Conservation (phyloP, 2,797 vertebrate genomes). For the Falco columbarius region DNA sequence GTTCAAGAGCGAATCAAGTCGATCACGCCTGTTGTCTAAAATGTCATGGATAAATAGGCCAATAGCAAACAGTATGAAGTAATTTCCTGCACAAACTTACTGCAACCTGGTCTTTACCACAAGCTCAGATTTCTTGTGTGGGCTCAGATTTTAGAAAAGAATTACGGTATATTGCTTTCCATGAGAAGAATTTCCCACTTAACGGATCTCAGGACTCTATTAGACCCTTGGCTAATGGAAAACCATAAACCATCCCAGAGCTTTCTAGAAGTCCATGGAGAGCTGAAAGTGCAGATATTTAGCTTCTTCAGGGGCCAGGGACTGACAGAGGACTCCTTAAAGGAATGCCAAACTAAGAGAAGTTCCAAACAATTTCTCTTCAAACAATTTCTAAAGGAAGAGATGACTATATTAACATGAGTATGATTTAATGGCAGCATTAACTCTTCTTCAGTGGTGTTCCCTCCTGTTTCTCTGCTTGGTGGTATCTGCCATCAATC, state of each 20-base stretch:
- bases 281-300: slow-evolving; percentile 71
- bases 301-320: slow-evolving; percentile 68
- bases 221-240: slow-evolving; percentile 78
- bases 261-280: slow-evolving; percentile 75
- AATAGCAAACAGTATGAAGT: slow-evolving; percentile 71
- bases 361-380: slow-evolving; percentile 50
- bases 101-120: slow-evolving; percentile 71
- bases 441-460: neutral
- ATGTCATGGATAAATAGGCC: slow-evolving; percentile 57
- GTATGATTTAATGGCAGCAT: slow-evolving; percentile 61
- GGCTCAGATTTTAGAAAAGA: slow-evolving; percentile 73
- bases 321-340: slow-evolving; percentile 74
- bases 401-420: slow-evolving; percentile 49
- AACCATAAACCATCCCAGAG: slow-evolving; percentile 75
- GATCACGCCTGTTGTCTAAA: slow-evolving; percentile 50
- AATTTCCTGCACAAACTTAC: slow-evolving; percentile 74
- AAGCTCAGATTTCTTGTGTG: slow-evolving; percentile 74
- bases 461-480: neutral
- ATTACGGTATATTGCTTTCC: slow-evolving; percentile 76
- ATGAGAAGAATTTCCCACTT: slow-evolving; percentile 77
- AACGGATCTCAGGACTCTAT: slow-evolving; percentile 74
- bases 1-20: neutral
- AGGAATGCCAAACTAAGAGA: slow-evolving; percentile 69
- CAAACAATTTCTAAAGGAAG: slow-evolving; percentile 49
- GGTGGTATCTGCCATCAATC: neutral